Conservation (phyloP, 2,888 invertebrate genomes). For the Metalampra italica region DNA sequence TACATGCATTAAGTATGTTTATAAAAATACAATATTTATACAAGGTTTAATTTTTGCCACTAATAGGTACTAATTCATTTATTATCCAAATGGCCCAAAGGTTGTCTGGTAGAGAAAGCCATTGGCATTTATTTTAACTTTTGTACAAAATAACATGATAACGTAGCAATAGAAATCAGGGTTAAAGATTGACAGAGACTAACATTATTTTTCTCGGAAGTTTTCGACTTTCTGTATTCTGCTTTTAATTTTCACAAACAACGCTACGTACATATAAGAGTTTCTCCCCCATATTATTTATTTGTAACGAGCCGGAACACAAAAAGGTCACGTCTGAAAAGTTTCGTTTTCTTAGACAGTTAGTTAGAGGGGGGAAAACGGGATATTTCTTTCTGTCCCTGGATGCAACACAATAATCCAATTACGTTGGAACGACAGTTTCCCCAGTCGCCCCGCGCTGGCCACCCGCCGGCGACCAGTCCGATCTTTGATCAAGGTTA, state of each 20-base stretch:
- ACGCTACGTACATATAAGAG: background rate
- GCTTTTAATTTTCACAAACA: background rate
- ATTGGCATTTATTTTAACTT: no score
- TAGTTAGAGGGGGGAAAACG: background rate
- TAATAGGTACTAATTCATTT: no score
- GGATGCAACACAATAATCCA: slow-evolving; percentile 34
- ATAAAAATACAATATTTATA: no score
- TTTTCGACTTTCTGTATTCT: background rate
- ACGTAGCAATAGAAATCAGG: no score
- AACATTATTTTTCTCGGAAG: background rate
- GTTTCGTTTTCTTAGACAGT: background rate
- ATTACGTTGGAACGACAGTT: slow-evolving; percentile 32
- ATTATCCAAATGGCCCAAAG: no score
- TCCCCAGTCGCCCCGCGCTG: slow-evolving; percentile 16
- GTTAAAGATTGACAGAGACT: background rate
- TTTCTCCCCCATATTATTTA: background rate
- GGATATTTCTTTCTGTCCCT: background rate
- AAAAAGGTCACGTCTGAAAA: background rate
- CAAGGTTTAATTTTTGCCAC: no score
- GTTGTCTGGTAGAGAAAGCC: no score
- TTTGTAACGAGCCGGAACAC: background rate
- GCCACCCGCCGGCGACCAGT: background rate
- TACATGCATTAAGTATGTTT: no score
- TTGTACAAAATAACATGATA: background rate
- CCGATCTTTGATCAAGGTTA: slow-evolving; percentile 45